Percentiles rank a stretch among this genome's conserved stretches.
Evolutionary conservation across 2,113 vertebrate species (phyloP).

Genomic region (Heterochromis multidens): DNA sequence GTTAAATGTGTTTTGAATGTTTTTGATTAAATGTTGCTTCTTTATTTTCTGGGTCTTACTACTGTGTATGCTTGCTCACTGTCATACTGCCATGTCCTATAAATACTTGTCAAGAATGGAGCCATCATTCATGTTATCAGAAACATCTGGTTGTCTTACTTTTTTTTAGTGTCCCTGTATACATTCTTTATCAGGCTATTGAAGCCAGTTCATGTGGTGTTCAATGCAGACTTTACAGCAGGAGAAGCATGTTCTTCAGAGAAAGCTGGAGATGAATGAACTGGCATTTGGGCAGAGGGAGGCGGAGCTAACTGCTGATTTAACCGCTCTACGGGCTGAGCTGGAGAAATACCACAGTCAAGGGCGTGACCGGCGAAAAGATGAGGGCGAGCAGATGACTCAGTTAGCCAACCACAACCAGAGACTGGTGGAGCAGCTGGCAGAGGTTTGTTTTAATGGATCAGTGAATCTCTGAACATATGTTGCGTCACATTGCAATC

Average conservation of each 20-base stretch:
- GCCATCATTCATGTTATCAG: neutral
- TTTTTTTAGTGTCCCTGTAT: no score
- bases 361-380: conserved; percentile 63
- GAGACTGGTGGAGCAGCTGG: conserved; percentile 77
- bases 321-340: conserved; percentile 53
- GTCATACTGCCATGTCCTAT: neutral
- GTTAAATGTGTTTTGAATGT: neutral
- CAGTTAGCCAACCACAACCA: conserved; percentile 79
- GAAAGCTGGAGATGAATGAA: conserved; percentile 70
- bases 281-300: conserved; percentile 70
- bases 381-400: conserved; percentile 73
- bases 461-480: neutral
- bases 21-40: neutral
- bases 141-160: neutral
- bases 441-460: conserved; percentile 68
- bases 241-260: conserved; percentile 72
- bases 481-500: neutral
- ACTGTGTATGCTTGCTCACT: neutral
- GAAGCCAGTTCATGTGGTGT: neutral
- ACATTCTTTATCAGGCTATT: neutral
- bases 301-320: conserved; percentile 69
- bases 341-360: conserved; percentile 67
- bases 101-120: neutral
- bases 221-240: conserved; percentile 69
- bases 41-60: neutral